phyloP scores from a whole-genome alignment of 1,140 invertebrate species.

The Temnothorax curvispinosus region DNA sequence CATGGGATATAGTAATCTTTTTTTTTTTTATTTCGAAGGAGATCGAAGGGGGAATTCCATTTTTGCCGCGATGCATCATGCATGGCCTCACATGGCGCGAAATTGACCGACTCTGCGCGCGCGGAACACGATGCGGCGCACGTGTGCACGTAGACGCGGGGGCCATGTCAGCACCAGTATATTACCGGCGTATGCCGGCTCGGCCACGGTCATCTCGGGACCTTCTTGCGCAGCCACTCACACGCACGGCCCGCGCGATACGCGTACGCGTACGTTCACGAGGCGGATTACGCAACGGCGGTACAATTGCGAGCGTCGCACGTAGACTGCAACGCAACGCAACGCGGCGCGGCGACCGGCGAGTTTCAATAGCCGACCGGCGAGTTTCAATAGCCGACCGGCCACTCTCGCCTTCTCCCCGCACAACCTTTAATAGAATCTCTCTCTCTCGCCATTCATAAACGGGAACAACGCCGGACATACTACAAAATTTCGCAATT shows the following conservation, averaged over 20 bases:
- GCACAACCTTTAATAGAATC: constrained; percentile 8
- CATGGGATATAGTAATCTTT: background rate
- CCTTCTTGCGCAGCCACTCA: constrained; percentile 74
- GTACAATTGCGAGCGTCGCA: constrained; percentile 42
- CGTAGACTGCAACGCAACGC: background rate
- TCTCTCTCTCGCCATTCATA: constrained; percentile 41
- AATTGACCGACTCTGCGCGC: background rate
- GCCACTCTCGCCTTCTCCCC: background rate
- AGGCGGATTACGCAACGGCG: constrained; percentile 46
- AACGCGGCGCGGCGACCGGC: background rate
- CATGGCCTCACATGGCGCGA: background rate
- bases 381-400: constrained; percentile 20
- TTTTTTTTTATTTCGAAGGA: background rate
- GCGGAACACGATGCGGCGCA: constrained; percentile 5
- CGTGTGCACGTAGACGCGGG: constrained; percentile 16
- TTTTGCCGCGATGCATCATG: background rate
- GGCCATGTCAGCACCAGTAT: constrained; percentile 36
- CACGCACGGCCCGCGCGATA: constrained; percentile 55
- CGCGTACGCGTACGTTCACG: background rate
- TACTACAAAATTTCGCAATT: background rate
- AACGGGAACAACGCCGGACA: background rate
- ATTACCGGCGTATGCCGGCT: constrained; percentile 57
- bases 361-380: no score
- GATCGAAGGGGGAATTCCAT: background rate
- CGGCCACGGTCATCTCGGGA: constrained; percentile 82